Evolutionary conservation across 2,797 vertebrate species (phyloP).

Genomic region (Sorex maritimensis): DNA sequence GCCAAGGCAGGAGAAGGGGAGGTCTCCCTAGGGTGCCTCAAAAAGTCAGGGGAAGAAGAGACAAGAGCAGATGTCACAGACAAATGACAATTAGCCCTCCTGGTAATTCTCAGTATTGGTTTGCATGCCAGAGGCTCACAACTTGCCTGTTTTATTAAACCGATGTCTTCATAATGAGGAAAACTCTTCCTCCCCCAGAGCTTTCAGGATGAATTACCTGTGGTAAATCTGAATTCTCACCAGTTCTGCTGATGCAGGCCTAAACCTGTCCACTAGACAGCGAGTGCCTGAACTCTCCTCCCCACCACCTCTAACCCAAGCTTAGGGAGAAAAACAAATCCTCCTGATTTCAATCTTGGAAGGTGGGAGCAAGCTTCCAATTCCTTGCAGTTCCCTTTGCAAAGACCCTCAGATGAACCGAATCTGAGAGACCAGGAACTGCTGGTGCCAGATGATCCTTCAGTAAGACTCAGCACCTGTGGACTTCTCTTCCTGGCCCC

Average conservation of each 20-base stretch:
- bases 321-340: neutral
- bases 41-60: neutral
- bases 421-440: neutral
- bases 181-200: neutral
- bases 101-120: neutral
- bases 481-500: neutral
- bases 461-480: neutral
- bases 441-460: neutral
- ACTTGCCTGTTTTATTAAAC: neutral
- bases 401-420: neutral
- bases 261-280: neutral
- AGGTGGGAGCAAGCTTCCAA: neutral
- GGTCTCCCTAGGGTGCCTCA: neutral
- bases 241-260: conserved; percentile 21
- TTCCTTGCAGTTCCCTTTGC: neutral
- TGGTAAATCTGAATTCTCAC: conserved; percentile 48
- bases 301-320: too few relatives aligned
- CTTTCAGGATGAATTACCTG: neutral
- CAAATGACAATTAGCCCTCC: neutral
- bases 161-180: neutral
- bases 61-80: neutral
- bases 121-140: neutral
- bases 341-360: neutral
- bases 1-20: neutral
- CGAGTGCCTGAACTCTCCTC: neutral